A percentile compares a stretch with the other conserved stretches of the same genome.
Conservation (phyloP, 1,140 invertebrate genomes). For the Drosophila seguyi region DNA sequence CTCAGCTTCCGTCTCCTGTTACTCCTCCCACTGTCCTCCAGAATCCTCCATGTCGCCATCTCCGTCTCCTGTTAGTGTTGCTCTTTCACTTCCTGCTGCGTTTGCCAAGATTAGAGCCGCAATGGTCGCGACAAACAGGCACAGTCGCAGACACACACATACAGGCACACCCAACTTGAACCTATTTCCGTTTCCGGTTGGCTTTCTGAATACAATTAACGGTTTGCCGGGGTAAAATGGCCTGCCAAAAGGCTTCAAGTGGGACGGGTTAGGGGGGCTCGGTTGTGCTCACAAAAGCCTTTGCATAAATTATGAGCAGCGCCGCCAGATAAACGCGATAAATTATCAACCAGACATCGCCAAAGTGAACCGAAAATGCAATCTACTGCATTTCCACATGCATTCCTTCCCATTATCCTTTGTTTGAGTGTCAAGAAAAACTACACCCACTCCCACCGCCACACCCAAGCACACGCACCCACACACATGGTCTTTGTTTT, state of each 20-base stretch:
- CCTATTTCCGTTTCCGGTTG: constrained; percentile 77
- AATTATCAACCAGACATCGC: constrained; percentile 67
- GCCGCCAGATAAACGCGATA: constrained; percentile 75
- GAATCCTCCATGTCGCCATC: constrained; percentile 33
- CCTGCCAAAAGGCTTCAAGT: constrained; percentile 32
- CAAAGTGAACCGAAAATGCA: constrained; percentile 57
- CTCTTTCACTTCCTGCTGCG: constrained; percentile 48
- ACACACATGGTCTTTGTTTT: constrained; percentile 55
- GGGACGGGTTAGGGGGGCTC: not conserved
- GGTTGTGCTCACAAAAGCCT: constrained; percentile 57
- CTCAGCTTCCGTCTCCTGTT: constrained; percentile 31
- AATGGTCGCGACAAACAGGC: constrained; percentile 56
- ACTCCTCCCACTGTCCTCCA: not conserved
- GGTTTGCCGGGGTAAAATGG: constrained; percentile 41
- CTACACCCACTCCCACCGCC: constrained; percentile 9
- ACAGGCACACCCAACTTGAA: constrained; percentile 59
- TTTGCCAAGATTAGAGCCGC: constrained; percentile 72
- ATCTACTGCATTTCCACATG: constrained; percentile 59
- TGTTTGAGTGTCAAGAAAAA: constrained; percentile 69
- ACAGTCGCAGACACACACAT: constrained; percentile 18
- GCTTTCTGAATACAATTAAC: constrained; percentile 77
- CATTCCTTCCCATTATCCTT: constrained; percentile 30
- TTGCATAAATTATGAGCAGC: constrained; percentile 77
- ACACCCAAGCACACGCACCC: constrained; percentile 15
- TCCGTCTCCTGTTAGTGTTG: constrained; percentile 38